Evolutionary conservation across 2,797 vertebrate genomes (phyloP), one percentile per base, ranked within the genome.

Genomic region (Sebastes hopkinsi): DNA sequence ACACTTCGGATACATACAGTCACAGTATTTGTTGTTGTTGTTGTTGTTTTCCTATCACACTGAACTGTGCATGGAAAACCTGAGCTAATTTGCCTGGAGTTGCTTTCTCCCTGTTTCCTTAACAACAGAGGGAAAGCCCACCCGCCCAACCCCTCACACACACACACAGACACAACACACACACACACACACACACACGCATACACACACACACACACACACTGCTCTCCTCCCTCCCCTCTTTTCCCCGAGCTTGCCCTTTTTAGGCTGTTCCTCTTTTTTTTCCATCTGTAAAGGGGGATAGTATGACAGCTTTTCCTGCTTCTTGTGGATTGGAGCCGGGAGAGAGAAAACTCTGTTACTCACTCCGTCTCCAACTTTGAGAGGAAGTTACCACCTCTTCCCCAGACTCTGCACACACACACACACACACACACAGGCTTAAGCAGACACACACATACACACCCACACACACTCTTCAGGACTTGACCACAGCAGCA

Each of bases 181-280:
- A 81, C 67, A 58, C 67, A 68, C 79, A 70, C 60, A 79, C 55
- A 74, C 76, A 20, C 76, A 38, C 72, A 65, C 58, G 72, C 72
- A 75, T 75, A 75, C 29, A 61, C 60, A 76, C 65, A 70, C 58
- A 81, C 67, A 58, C 79, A 70, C 60, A 77, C 55, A 74, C 77
- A 20, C 77, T 27, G 66, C 60, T 80, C 72, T 82, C 78, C 79
- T 72, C 84, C 90, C 86, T 86, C 91, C 92, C 86, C 83, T 89
- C 73, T 87, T 89, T 87, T 89, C 70, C 82, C 68, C 23, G 79
- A 81, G 86, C 93, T 91, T 94, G 95, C 94, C 95, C 95, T 94
- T 96, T 96, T 96, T 94, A 93, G 93, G 94, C 90, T 89, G 92
- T 95, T 95, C 96, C 93, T 95, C 79, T 77, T 88, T 93, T 92